These are phyloP conservation scores for Drosophila rubida DNA, from an alignment of 2,888 invertebrate genomes.

Conservation along the genomic window DNA sequence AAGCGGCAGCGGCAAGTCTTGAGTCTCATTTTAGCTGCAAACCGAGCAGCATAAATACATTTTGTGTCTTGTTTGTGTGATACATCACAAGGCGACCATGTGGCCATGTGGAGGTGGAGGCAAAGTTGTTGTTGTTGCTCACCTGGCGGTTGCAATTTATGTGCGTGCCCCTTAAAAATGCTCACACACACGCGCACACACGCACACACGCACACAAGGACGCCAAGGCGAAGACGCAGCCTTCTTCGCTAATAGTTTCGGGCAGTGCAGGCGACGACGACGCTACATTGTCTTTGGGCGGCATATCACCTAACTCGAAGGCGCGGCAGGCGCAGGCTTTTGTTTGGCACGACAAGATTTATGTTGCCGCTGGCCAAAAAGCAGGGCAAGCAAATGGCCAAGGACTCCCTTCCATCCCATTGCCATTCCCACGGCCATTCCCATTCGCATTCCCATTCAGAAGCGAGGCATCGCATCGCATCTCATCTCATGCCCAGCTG, in stretches of 20 bases:
- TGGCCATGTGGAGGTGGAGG: background rate
- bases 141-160: constrained; percentile 77
- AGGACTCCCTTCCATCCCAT: constrained; percentile 7
- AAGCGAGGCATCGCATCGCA: background rate
- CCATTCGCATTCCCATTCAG: no score
- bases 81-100: constrained; percentile 60
- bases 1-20: constrained; percentile 22
- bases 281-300: constrained; percentile 53
- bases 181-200: constrained; percentile 15
- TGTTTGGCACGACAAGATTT: constrained; percentile 76
- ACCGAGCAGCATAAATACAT: constrained; percentile 71
- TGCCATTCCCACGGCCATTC: no score
- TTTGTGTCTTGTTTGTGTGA: constrained; percentile 76
- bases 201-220: constrained; percentile 11
- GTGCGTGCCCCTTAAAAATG: constrained; percentile 73
- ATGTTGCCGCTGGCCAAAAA: constrained; percentile 67
- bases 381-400: constrained; percentile 54
- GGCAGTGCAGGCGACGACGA: constrained; percentile 33
- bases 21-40: constrained; percentile 7
- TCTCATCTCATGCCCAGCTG: background rate
- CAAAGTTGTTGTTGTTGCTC: constrained; percentile 35
- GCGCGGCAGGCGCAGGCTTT: constrained; percentile 27
- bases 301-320: constrained; percentile 8
- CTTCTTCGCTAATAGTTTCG: constrained; percentile 73
- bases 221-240: constrained; percentile 25